Base-by-base conservation (phyloP, 1,140 invertebrate species). In the Lordiphosa clarofinis region DNA sequence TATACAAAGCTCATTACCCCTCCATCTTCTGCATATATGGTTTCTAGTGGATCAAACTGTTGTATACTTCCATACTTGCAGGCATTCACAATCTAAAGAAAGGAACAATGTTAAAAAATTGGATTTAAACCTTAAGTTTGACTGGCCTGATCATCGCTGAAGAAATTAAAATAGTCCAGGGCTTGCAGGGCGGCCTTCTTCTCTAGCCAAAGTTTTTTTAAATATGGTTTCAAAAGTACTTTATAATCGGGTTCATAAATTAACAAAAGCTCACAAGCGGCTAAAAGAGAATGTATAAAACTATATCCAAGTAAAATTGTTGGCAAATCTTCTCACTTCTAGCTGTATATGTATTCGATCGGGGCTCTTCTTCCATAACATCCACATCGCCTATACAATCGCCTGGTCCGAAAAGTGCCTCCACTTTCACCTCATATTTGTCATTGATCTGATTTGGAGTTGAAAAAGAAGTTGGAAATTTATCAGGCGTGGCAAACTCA, bases 351-450 rank as follows among this genome's bases (percentile, higher is more conserved):
- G 73, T 79, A 37, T 87, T 65, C 37, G 43, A 40, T 38, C 84
- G 52, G 0, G 37, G 0, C 2, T 44, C 43, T 0, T 56, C 43
- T 55, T 87, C 84, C 12, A 75, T n/a, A 10, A 87, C 43, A 44
- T 75, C 84, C 1, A 79, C 61, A 42, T 87, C 84, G 1, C 84
- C 84, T 4, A 87, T 62, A 21, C 84, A 87, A 39, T 87, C 84
- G 8, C 84, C 84, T 3, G 84, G 78, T 3, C 84, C 84, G 19
- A 61, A 75, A 5, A 87, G 75, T 4, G 48, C 62, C 13, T 65
- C 59, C 0, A 72, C 31, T 19, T 61, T 50, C 3, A 40, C 9
- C 9, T 62, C 59, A 5, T 38, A 40, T 44, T 42, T 48, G 15
- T 67, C 35, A 12, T 61, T 43, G 4, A 49, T 11, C 86, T 53